These are phyloP conservation scores for Podarcis siculus DNA, from an alignment of 2,797 vertebrate species.

Conservation along the genomic window DNA sequence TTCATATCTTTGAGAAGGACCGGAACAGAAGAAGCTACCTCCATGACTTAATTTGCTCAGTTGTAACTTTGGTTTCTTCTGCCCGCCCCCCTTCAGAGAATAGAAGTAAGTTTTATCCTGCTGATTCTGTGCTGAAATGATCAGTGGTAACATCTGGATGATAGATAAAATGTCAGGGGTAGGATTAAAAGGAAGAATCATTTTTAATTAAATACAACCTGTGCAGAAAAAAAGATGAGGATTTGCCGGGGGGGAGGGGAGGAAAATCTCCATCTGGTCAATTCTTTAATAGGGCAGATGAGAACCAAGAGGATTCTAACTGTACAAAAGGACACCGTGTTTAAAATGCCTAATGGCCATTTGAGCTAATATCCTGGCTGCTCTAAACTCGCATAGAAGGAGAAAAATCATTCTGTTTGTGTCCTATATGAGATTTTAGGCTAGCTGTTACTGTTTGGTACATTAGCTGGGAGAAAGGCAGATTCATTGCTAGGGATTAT, in stretches of 20 bases:
- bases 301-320: slow-evolving; percentile 50
- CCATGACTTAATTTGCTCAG: slow-evolving; percentile 62
- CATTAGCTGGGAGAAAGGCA: neutral
- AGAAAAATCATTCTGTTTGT: neutral
- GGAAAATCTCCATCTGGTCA: slow-evolving; percentile 68
- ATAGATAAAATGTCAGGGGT: slow-evolving; percentile 50
- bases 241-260: neutral
- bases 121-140: slow-evolving; percentile 72
- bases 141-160: slow-evolving; percentile 72
- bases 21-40: slow-evolving; percentile 40
- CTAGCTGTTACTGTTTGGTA: neutral
- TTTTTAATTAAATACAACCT: slow-evolving; percentile 75
- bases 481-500: neutral
- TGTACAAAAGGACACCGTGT: slow-evolving; percentile 5
- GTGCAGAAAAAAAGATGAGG: slow-evolving; percentile 47
- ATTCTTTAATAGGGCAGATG: slow-evolving; percentile 65
- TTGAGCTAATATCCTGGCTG: slow-evolving; percentile 46
- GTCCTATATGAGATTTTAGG: neutral
- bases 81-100: slow-evolving; percentile 25
- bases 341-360: slow-evolving; percentile 51
- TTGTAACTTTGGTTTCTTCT: slow-evolving; percentile 45
- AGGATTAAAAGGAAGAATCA: slow-evolving; percentile 62
- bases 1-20: neutral
- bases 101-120: slow-evolving; percentile 65
- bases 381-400: neutral